Percentiles rank a stretch among this genome's conserved stretches.
phyloP scores from a whole-genome alignment of 2,113 vertebrate species.

The Tychaedon coryphoeus region DNA sequence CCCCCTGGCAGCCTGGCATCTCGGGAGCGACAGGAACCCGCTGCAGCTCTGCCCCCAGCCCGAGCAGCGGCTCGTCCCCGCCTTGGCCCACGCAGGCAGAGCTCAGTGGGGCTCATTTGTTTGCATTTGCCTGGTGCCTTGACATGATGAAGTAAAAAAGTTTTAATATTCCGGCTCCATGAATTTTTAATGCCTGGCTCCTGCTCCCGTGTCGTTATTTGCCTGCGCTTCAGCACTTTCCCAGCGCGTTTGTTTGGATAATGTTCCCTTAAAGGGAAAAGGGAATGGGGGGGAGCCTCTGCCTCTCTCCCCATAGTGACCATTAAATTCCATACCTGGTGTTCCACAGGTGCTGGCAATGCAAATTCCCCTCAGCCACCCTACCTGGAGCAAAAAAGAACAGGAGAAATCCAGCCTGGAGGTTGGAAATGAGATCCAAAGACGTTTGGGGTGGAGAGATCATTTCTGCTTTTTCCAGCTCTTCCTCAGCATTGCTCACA shows the following conservation, averaged over 20 bases:
- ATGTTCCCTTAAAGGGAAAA: slow-evolving; percentile 38
- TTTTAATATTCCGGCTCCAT: slow-evolving; percentile 66
- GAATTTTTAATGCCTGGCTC: slow-evolving; percentile 72
- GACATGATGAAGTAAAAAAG: slow-evolving; percentile 68
- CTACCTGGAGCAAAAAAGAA: neutral
- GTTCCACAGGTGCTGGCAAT: slow-evolving; percentile 3
- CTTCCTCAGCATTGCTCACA: neutral
- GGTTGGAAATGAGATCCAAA: neutral
- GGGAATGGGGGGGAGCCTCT: neutral
- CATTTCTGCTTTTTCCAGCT: accelerated
- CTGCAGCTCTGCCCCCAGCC: slow-evolving; percentile 10
- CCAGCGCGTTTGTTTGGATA: slow-evolving; percentile 51
- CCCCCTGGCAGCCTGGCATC: slow-evolving; percentile 13
- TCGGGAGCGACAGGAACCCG: neutral
- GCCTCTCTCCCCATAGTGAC: slow-evolving; percentile 47
- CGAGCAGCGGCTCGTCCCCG: neutral
- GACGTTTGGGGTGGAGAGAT: neutral
- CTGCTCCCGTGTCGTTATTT: slow-evolving; percentile 65
- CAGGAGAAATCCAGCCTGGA: neutral
- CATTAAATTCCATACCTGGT: slow-evolving; percentile 41
- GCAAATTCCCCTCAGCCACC: slow-evolving; percentile 12
- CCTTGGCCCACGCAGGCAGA: slow-evolving; percentile 32
- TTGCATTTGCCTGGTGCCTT: slow-evolving; percentile 62
- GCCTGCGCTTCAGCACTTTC: slow-evolving; percentile 68
- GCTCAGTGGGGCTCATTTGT: slow-evolving; percentile 54